These are phyloP conservation scores for Squalus acanthias DNA, from an alignment of 2,797 vertebrate species.

Conservation along the genomic window DNA sequence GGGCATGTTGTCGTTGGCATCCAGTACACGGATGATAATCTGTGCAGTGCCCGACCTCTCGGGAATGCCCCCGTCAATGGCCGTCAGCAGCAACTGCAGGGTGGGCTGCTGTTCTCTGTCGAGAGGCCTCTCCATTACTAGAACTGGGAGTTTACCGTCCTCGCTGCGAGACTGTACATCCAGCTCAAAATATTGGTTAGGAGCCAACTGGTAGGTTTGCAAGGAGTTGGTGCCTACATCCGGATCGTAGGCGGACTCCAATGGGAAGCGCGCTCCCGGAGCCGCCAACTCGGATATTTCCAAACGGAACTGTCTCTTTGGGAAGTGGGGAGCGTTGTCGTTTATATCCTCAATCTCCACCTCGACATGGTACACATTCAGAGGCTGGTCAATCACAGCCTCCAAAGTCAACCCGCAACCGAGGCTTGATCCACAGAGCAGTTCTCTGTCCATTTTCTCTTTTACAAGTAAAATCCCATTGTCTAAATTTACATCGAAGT, in stretches of 20 bases:
- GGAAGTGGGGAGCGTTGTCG: conserved; percentile 23
- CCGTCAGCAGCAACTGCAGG: neutral
- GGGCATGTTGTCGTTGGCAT: conserved; percentile 27
- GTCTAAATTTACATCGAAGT: neutral
- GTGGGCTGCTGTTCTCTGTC: conserved; percentile 8
- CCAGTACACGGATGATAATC: neutral
- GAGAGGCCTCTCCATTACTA: neutral
- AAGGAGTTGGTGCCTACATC: conserved; percentile 15
- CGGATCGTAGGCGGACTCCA: neutral
- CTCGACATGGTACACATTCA: conserved; percentile 26
- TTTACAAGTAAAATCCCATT: neutral
- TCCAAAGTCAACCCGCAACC: neutral
- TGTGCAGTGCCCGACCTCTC: neutral
- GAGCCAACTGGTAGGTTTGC: conserved; percentile 11
- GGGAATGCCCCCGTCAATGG: conserved; percentile 14
- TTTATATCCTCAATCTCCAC: conserved; percentile 27
- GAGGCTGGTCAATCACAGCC: neutral
- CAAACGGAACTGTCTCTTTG: conserved; percentile 4
- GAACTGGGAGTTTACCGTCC: neutral
- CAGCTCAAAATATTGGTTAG: neutral
- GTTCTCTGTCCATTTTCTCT: conserved; percentile 12
- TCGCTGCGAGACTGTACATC: conserved; percentile 16
- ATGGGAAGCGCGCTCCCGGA: neutral
- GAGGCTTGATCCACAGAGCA: neutral
- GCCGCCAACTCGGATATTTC: conserved; percentile 15